Base-by-base conservation (phyloP, 2,888 invertebrate genomes). In the Campaea margaritaria region DNA sequence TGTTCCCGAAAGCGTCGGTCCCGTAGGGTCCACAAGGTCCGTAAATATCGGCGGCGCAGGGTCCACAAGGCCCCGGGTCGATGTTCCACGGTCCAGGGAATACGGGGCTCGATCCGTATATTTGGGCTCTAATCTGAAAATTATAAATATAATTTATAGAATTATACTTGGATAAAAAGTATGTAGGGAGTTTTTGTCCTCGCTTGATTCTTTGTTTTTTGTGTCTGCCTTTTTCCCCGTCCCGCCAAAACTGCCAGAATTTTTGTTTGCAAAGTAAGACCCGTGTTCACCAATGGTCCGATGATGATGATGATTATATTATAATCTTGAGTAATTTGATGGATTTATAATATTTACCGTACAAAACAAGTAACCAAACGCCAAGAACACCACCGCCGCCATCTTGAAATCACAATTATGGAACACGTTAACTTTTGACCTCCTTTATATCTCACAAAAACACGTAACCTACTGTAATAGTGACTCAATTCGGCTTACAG, bases 111-210 rank as follows among this genome's bases (percentile, higher is more conserved):
- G 50, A 57, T n/a, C 58, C 51, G 12, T 58, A 45, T 13, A 57
- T 16, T 45, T 74, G 74, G 0, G 70, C 65, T 53, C 69, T 64
- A 7, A 49, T 57, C 76, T 76, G 68, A 21, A 70, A 71, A 50
- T 21, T 2, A 12, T 34, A 42, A 46, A 47, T 5, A 39, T 14
- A 21, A 14, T 14, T 14, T 31, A 34, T 0, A 34, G 21, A 21
- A 3, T 21, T 3, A 3, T 21, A 21, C 21, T 21, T 21, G 5
- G 21, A 21, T 21, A 5, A 21, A 2, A 21, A 3, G 21, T n/a
- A n/a, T n/a, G n/a, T n/a, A 21, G 21, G 21, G 21, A 5, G 5
- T 21, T 2, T 21, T 21, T 21, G 21, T n/a, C n/a, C n/a, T n/a
- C n/a, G n/a, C n/a, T n/a, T n/a, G n/a, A n/a, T n/a, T n/a, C n/a